Conservation (phyloP, 35 echinoderm and acorn worm genomes). For the Ophioderma brevispina region DNA sequence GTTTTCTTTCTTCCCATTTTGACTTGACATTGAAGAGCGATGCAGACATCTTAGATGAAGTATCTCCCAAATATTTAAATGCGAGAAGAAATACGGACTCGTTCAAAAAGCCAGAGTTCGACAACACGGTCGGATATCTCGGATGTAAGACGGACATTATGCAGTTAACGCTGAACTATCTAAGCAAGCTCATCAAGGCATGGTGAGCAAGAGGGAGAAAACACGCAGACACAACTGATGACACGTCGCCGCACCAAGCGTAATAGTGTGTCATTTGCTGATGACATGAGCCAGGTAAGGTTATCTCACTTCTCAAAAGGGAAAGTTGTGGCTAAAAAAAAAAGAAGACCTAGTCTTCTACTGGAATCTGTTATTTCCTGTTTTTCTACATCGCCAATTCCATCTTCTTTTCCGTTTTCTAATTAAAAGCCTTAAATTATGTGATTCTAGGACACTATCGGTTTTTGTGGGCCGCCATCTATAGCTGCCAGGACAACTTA, state of each 20-base stretch:
- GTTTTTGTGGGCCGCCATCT: no score
- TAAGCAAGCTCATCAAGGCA: constrained; percentile 1
- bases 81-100: constrained; percentile 73
- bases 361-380: no score
- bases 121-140: constrained; percentile 73
- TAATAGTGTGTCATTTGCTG: constrained; percentile 55
- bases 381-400: no score
- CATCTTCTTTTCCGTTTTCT: no score
- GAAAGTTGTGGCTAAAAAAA: no score
- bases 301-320: no score
- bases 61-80: constrained; percentile 88
- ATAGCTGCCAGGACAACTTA: no score
- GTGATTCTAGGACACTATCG: no score
- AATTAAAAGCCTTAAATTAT: no score
- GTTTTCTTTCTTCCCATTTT: background rate
- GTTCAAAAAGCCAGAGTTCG: constrained; percentile 81
- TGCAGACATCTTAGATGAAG: constrained; percentile 56
- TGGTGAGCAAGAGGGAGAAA: background rate
- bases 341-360: no score
- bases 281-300: constrained; percentile 59
- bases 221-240: background rate
- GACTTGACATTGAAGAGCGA: background rate
- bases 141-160: constrained; percentile 60
- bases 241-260: constrained; percentile 8
- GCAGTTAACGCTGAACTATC: constrained; percentile 37